Percentiles rank a stretch among this genome's conserved stretches.
phyloP scores from a whole-genome alignment of 2,113 vertebrate species.

The Coracopsis vasa region DNA sequence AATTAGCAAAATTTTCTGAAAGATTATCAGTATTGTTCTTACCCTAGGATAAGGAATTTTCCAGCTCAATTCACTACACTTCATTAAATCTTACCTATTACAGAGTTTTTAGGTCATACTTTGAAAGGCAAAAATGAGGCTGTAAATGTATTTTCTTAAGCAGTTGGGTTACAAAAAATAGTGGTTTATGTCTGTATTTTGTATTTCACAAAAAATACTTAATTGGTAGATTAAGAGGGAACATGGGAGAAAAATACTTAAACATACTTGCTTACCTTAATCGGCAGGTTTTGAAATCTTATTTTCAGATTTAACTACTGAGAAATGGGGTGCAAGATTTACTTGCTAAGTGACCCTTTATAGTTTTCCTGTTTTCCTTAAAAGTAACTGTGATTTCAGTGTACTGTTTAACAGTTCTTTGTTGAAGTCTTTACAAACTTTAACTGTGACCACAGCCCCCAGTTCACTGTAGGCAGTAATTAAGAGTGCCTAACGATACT shows the following conservation, averaged over 20 bases:
- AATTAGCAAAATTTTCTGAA: neutral
- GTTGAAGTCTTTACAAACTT: neutral
- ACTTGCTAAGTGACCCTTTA: neutral
- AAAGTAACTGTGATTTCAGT: neutral
- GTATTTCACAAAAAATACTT: neutral
- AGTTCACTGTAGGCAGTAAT: neutral
- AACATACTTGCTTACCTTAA: neutral
- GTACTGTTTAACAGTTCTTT: neutral
- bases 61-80: neutral
- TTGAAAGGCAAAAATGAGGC: neutral
- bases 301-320: neutral
- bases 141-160: neutral
- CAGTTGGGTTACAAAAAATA: neutral
- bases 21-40: neutral
- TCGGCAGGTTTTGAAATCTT: neutral
- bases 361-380: neutral
- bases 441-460: neutral
- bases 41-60: neutral
- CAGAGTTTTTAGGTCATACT: neutral
- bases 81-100: neutral
- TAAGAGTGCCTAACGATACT: neutral
- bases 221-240: neutral
- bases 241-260: neutral
- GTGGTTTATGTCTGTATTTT: neutral
- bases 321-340: neutral